phyloP scores from a whole-genome alignment of 2,113 vertebrate species.

The Hipposideros armiger region DNA sequence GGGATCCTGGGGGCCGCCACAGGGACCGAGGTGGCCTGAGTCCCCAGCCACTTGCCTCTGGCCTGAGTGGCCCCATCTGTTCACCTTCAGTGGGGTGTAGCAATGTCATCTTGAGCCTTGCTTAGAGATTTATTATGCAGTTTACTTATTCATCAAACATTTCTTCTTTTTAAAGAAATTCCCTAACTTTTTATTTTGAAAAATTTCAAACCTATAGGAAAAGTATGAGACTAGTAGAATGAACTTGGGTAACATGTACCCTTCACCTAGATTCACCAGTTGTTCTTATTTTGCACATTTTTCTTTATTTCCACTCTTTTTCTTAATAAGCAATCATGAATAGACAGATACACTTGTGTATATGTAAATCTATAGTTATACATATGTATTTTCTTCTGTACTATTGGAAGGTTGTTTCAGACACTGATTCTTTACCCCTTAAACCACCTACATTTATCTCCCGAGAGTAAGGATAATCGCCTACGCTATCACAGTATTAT shows the following conservation, averaged over 20 bases:
- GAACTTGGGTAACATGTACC: neutral
- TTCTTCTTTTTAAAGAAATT: neutral
- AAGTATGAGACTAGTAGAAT: neutral
- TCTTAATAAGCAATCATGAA: neutral
- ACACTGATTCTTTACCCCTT: neutral
- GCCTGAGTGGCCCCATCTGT: neutral
- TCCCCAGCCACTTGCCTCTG: neutral
- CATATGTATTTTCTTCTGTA: neutral
- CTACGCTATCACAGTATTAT: neutral
- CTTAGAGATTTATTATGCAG: neutral
- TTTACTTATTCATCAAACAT: neutral
- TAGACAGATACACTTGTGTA: neutral
- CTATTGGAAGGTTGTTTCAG: neutral
- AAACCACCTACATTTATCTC: neutral
- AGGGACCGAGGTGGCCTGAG: neutral
- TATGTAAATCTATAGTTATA: neutral
- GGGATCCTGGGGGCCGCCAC: rapidly evolving
- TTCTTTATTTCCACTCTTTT: neutral
- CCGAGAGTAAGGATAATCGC: neutral
- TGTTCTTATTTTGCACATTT: neutral
- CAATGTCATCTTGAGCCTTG: neutral
- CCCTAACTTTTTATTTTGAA: neutral
- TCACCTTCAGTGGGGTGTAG: neutral
- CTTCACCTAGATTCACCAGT: neutral
- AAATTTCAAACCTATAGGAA: neutral